These are phyloP conservation scores for Epinephelus lanceolatus DNA, from an alignment of 2,113 vertebrate species.

Conservation along the genomic window DNA sequence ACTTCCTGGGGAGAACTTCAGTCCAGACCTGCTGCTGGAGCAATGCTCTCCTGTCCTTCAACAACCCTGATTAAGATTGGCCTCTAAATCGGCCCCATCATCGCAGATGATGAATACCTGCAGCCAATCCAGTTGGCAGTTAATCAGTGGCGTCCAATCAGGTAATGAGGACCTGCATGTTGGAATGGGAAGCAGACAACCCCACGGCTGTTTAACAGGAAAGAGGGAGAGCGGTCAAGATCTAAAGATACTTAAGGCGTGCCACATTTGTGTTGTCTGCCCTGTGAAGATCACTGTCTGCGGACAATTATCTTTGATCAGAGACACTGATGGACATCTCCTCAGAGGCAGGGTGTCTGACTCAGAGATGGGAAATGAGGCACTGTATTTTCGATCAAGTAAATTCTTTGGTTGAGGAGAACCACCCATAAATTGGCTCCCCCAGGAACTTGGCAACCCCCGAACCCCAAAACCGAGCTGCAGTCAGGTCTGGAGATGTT, in stretches of 20 bases:
- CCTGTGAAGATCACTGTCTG: conserved; percentile 61
- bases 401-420: conserved; percentile 57
- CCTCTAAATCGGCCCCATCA: conserved; percentile 68
- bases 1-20: conserved; percentile 25
- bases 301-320: conserved; percentile 67
- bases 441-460: conserved; percentile 57
- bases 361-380: conserved; percentile 68
- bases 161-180: conserved; percentile 75
- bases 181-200: conserved; percentile 76
- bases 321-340: conserved; percentile 58
- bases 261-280: conserved; percentile 58
- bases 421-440: conserved; percentile 65
- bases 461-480: conserved; percentile 40
- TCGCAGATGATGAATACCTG: conserved; percentile 75
- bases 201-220: conserved; percentile 56
- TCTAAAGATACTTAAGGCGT: conserved; percentile 49
- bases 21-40: conserved; percentile 46
- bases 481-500: conserved; percentile 67
- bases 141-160: conserved; percentile 80
- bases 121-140: conserved; percentile 78
- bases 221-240: conserved; percentile 45
- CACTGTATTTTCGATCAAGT: conserved; percentile 50
- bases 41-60: conserved; percentile 56
- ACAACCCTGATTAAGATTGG: conserved; percentile 73
- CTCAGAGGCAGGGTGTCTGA: conserved; percentile 60